A percentile compares a stretch with the other conserved stretches of the same genome.
phyloP scores from a whole-genome alignment of 2,888 invertebrate species.

The Eupsilia transversa region DNA sequence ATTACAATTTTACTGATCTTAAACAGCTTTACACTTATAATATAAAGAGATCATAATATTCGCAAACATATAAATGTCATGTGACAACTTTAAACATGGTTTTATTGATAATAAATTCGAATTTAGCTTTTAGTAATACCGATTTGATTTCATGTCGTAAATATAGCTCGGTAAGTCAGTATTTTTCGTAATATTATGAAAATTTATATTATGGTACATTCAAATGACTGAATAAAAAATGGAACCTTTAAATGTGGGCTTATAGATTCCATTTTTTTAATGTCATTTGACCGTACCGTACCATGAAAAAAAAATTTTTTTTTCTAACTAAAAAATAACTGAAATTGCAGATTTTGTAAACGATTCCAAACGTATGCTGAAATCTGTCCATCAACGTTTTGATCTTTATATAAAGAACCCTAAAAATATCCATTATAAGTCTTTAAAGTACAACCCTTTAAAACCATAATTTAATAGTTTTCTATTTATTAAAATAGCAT shows the following conservation, averaged over 20 bases:
- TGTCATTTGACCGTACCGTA: no score
- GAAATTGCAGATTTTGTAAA: no score
- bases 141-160: conserved; percentile 22
- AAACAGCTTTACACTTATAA: conserved; percentile 12
- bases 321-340: no score
- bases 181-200: conserved; percentile 6
- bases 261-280: no score
- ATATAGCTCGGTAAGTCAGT: neutral
- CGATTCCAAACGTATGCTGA: neutral
- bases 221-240: no score
- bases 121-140: conserved; percentile 1
- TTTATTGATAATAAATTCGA: conserved; percentile 52
- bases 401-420: neutral
- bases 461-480: neutral
- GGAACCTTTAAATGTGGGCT: no score
- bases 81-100: conserved; percentile 36
- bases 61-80: conserved; percentile 41
- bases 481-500: no score
- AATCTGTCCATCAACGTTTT: neutral
- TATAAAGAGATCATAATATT: conserved; percentile 42
- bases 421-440: neutral
- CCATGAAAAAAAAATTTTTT: no score
- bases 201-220: neutral
- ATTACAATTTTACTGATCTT: conserved; percentile 17
- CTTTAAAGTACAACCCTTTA: neutral